Evolutionary conservation across 2,797 vertebrate genomes (phyloP).

Genomic region (Cottoperca gobio): DNA sequence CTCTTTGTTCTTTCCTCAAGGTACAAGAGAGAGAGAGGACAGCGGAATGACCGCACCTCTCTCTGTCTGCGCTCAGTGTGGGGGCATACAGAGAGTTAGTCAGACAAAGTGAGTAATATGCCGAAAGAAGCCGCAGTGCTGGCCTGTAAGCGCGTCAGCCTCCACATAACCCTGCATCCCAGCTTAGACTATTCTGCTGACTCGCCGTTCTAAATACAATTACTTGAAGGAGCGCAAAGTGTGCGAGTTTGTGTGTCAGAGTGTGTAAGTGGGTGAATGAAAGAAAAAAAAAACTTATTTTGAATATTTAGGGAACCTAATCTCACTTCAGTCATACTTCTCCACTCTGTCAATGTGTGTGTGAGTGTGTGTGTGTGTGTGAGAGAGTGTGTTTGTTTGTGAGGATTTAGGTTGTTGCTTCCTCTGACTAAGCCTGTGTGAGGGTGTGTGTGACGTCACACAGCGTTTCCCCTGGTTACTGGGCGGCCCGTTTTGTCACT

Average conservation of each 20-base stretch:
- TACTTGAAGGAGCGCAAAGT: constrained; percentile 49
- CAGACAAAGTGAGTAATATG: constrained; percentile 60
- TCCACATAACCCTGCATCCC: constrained; percentile 59
- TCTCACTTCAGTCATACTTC: constrained; percentile 24
- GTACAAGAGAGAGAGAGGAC: background rate
- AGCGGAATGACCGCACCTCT: constrained; percentile 31
- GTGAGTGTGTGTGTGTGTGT: constrained; percentile 10
- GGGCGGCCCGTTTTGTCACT: constrained; percentile 37
- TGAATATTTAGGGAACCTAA: constrained; percentile 58
- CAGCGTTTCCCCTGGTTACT: constrained; percentile 60
- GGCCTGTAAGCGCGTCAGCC: constrained; percentile 43
- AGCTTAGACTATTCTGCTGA: constrained; percentile 75
- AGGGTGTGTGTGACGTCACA: constrained; percentile 61
- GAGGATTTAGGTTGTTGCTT: constrained; percentile 51
- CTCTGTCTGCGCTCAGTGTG: constrained; percentile 11
- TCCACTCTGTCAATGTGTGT: constrained; percentile 2
- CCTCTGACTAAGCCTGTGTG: constrained; percentile 64
- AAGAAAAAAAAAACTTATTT: constrained; percentile 30
- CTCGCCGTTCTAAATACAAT: constrained; percentile 62
- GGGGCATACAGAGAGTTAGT: constrained; percentile 26
- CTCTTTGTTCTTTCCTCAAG: constrained; percentile 40
- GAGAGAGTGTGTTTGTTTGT: constrained; percentile 17
- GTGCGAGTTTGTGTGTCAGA: constrained; percentile 35
- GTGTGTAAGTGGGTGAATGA: constrained; percentile 51
- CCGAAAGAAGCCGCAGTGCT: constrained; percentile 52